Base-by-base conservation (phyloP, 23 tunicate species). In the Ascidia mentula region DNA sequence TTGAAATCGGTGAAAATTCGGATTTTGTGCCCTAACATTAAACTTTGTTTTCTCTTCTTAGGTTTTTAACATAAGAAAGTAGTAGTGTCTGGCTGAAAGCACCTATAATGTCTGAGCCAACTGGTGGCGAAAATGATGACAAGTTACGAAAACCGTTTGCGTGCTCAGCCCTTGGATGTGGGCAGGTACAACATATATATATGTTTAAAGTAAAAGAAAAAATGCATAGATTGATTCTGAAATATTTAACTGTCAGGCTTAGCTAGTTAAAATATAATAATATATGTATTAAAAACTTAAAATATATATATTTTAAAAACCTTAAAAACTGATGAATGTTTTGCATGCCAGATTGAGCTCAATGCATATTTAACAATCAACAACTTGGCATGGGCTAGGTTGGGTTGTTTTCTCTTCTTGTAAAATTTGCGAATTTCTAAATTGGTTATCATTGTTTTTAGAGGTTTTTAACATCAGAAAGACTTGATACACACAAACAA, bases 141-240 rank as follows among this genome's bases (percentile, higher is more conserved):
- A 46, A 40, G 40, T 74, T 40, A 35, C 69, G 60, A 38, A 38
- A 76, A 65, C 36, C 34, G 36, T 81, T 75, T 78, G 39, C 60
- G 31, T 91, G 97, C 40, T 46, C 97, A 36, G 77, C 83, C 7
- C 76, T 37, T 7, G 91, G 84, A 18, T 91, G 97, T 78, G 82
- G 82, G 40, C 97, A 91, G 90, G 97, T 91, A 85, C 32, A n/a
- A n/a, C n/a, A n/a, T n/a, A n/a, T n/a, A n/a, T n/a, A n/a, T n/a
- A n/a, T n/a, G n/a, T n/a, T n/a, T n/a, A n/a, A n/a, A n/a, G n/a
- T n/a, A n/a, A n/a, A n/a, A n/a, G n/a, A n/a, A n/a, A n/a, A n/a
- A n/a, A n/a, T n/a, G n/a, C n/a, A n/a, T n/a, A n/a, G n/a, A n/a
- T n/a, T n/a, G n/a, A n/a, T n/a, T n/a, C n/a, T n/a, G n/a, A n/a